Percentiles rank a stretch among this genome's conserved stretches.
phyloP scores from a whole-genome alignment of 2,888 invertebrate genomes.

The Neria commutata region DNA sequence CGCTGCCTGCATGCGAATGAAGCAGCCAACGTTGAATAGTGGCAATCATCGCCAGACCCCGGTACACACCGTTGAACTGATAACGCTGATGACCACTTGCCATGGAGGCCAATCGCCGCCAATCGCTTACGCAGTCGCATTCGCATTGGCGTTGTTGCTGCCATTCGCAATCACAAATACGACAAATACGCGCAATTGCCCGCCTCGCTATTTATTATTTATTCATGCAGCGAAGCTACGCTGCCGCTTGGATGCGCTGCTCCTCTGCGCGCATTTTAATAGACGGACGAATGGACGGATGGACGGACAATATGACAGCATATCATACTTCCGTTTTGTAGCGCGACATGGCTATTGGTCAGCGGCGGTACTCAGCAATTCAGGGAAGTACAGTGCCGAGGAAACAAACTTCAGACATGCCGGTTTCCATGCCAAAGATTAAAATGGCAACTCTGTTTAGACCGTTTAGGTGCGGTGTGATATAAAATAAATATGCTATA shows the following conservation, averaged over 20 bases:
- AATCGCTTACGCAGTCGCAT: constrained; percentile 14
- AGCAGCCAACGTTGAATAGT: too few species aligned
- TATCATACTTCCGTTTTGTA: constrained; percentile 31
- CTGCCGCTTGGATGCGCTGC: not conserved
- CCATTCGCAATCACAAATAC: not conserved
- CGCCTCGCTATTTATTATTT: constrained; percentile 17
- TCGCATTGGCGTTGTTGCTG: not conserved
- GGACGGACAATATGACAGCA: constrained; percentile 26
- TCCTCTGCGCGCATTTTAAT: constrained; percentile 5
- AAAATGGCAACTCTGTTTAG: too few species aligned
- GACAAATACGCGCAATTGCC: too few species aligned
- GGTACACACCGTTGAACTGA: constrained; percentile 9
- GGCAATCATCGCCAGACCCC: too few species aligned
- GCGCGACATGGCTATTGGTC: too few species aligned
- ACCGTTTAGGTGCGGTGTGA: too few species aligned
- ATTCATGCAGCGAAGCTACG: constrained; percentile 12
- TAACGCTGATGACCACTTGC: constrained; percentile 14
- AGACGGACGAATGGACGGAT: too few species aligned
- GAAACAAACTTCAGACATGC: too few species aligned
- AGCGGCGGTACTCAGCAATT: constrained; percentile 16
- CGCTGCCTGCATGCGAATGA: too few species aligned
- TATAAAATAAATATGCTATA: too few species aligned
- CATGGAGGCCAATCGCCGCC: constrained; percentile 18
- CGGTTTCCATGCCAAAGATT: too few species aligned
- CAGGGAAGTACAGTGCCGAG: too few species aligned